Evolutionary conservation across 1,140 invertebrate species (phyloP), one percentile per base, ranked within the genome.

Genomic region (Tribolium madens): DNA sequence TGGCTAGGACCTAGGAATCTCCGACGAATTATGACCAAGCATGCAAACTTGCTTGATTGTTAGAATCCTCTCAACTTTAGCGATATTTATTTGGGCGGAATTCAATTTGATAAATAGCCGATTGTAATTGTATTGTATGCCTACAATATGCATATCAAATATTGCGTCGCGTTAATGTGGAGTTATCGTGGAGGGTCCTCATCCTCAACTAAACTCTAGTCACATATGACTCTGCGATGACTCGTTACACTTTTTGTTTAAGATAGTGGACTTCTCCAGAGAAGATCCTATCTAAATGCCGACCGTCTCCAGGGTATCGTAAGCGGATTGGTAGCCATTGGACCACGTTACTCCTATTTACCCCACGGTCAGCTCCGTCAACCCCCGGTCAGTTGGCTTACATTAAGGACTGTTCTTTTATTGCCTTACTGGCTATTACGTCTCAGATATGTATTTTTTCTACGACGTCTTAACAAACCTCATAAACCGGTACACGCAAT

Each of bases 231-330:
- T 33, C 26, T 31, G 21, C 26, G 57, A 64, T 64, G 26, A 26
- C 57, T 64, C 57, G 36, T 33, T 64, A n/a, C 57, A 17, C 46
- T 72, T 18, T 46, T 72, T 72, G 70, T 72, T 72, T 72, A 50
- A 72, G 70, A 72, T 72, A 72, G 70, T 26, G 26, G 70, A 71
- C 70, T 72, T 26, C 42, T 48, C 69, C 50, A 17, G 18, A 72
- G 70, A 50, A 72, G 70, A 72, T 72, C 42, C 70, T 52, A 72
- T 72, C 70, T 72, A 72, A 72, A 72, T 72, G 70, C 70, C 70
- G 50, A 72, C 70, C 70, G 70, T 72, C 70, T 72, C 70, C 46
- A 26, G 70, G 70, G 70, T 50, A 72, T 72, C 70, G 70, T 72
- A 72, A 72, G 70, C 70, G 70, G 70, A 72, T 72, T 72, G 70